These are phyloP conservation scores for Heliconius hortense DNA, from an alignment of 2,888 invertebrate species.

Conservation along the genomic window DNA sequence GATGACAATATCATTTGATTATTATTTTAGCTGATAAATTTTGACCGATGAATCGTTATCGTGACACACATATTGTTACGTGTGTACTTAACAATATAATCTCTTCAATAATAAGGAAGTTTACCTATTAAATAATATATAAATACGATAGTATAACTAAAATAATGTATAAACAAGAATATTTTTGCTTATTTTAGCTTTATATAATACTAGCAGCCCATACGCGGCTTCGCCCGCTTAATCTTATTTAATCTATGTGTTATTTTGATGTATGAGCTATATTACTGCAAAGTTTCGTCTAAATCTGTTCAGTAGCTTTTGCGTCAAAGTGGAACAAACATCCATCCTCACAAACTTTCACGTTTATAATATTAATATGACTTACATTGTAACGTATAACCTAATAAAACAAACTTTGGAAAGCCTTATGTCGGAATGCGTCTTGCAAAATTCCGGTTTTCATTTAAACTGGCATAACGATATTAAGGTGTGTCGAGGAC, in stretches of 20 bases:
- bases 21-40: constrained; percentile 1
- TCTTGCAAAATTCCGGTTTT: constrained; percentile 30
- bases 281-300: too few relatives aligned
- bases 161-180: not conserved
- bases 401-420: not conserved
- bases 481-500: constrained; percentile 21
- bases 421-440: constrained; percentile 21
- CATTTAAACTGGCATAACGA: constrained; percentile 21
- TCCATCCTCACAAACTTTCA: too few relatives aligned
- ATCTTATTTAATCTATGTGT: not conserved
- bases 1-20: not conserved
- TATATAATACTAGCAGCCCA: too few relatives aligned
- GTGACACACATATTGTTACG: not conserved
- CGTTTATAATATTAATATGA: too few relatives aligned
- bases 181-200: not conserved
- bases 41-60: not conserved
- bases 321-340: too few relatives aligned
- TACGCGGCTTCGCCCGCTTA: too few relatives aligned
- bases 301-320: too few relatives aligned
- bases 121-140: not conserved
- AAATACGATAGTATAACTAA: not conserved
- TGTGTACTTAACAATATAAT: not conserved
- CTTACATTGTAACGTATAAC: not conserved
- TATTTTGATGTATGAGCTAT: too few relatives aligned
- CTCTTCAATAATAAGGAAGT: constrained; percentile 10